Evolutionary conservation across 1,140 invertebrate species (phyloP).

Genomic region (Schlechtendalia chinensis): DNA sequence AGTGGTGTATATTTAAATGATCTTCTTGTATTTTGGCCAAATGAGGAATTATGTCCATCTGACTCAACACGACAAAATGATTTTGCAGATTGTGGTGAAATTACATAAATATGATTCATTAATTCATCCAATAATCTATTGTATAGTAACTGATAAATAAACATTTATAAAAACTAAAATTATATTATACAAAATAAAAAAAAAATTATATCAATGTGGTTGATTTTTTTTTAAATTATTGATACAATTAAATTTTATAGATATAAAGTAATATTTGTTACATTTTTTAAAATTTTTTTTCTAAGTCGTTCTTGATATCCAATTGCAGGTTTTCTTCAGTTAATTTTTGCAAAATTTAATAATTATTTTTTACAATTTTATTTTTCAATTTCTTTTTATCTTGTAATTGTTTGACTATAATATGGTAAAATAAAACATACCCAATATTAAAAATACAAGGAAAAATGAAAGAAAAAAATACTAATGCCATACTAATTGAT

Average conservation of each 20-base stretch:
- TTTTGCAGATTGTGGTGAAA: conserved; percentile 62
- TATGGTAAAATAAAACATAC: no score
- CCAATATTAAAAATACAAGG: no score
- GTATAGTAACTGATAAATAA: conserved; percentile 64
- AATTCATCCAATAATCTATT: conserved; percentile 71
- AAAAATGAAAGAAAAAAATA: no score
- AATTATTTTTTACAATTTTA: no score
- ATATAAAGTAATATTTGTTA: no score
- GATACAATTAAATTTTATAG: no score
- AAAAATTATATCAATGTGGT: not conserved
- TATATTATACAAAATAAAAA: not conserved
- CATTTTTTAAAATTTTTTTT: not conserved
- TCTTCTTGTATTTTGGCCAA: conserved; percentile 39
- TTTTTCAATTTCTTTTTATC: no score
- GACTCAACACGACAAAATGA: conserved; percentile 62
- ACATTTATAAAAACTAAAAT: conserved; percentile 30
- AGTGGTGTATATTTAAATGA: conserved; percentile 24
- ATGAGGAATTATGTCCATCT: conserved; percentile 56
- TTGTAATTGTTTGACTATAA: no score
- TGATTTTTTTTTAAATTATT: not conserved
- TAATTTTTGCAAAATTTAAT: no score
- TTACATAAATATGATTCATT: conserved; percentile 72
- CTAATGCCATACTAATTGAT: no score
- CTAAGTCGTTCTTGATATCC: no score
- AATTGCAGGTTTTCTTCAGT: no score